Conservation (phyloP, 1,140 invertebrate genomes). For the Lordiphosa stackelbergi region DNA sequence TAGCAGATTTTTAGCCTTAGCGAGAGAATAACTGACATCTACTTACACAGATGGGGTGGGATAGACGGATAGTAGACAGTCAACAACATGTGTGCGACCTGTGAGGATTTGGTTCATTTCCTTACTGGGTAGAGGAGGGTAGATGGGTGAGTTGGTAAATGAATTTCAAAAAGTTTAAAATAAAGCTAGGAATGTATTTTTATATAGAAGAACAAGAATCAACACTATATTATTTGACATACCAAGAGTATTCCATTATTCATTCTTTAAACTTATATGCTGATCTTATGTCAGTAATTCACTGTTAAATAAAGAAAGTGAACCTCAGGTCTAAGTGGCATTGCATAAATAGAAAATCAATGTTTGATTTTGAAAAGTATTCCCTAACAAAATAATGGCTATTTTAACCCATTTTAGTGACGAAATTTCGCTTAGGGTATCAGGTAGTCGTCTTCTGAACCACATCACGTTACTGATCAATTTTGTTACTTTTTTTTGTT, state of each 20-base stretch:
- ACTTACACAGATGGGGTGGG: constrained; percentile 1
- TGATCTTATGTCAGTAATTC: no score
- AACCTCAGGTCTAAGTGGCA: no score
- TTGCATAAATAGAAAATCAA: no score
- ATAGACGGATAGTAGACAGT: constrained; percentile 10
- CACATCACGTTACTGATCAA: not conserved
- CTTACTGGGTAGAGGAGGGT: not conserved
- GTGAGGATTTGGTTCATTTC: constrained; percentile 5
- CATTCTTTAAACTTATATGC: no score
- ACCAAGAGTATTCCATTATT: no score
- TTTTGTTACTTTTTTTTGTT: not conserved
- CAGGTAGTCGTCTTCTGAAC: not conserved
- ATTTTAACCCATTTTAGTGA: no score
- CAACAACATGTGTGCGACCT: constrained; percentile 33
- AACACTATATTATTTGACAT: no score
- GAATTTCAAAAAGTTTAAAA: not conserved
- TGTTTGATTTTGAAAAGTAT: no score
- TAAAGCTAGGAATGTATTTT: no score
- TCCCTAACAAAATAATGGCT: no score
- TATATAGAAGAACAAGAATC: no score
- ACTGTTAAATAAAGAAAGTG: no score
- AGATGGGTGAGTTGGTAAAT: not conserved
- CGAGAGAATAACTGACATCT: constrained; percentile 18
- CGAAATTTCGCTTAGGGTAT: not conserved
- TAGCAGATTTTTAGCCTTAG: constrained; percentile 46